phyloP scores from a whole-genome alignment of 2,113 vertebrate species.

The Clupea harengus region DNA sequence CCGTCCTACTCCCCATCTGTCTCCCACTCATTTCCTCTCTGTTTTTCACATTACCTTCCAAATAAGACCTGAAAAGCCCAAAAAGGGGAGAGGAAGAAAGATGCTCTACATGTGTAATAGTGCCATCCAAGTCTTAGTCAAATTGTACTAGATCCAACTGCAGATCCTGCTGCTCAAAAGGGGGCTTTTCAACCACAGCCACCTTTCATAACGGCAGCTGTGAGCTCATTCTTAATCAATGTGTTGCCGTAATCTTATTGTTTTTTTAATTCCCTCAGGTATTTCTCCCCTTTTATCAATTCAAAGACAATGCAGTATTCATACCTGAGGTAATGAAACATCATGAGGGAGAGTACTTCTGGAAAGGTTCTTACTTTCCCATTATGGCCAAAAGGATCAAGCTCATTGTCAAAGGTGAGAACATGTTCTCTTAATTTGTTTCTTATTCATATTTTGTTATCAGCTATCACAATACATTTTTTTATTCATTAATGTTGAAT shows the following conservation, averaged over 20 bases:
- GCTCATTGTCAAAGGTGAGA: not conserved
- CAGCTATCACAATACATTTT: not conserved
- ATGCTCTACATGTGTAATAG: too few relatives aligned
- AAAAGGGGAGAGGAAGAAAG: too few relatives aligned
- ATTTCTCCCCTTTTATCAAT: not conserved
- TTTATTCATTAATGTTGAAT: not conserved
- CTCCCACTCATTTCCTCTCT: too few relatives aligned
- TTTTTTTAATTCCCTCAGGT: not conserved
- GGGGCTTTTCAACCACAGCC: too few relatives aligned
- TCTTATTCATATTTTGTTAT: not conserved
- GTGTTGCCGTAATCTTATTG: not conserved
- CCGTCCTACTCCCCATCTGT: too few relatives aligned
- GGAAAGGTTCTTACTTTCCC: not conserved
- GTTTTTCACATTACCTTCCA: too few relatives aligned
- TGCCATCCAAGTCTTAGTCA: too few relatives aligned
- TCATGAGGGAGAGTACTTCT: not conserved
- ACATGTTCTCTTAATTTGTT: not conserved
- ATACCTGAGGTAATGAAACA: not conserved
- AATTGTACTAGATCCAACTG: not conserved
- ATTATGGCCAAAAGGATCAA: not conserved
- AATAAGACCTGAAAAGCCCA: too few relatives aligned
- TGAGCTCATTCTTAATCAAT: not conserved
- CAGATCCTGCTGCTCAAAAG: not conserved
- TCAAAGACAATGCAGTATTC: not conserved
- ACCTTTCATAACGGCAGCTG: not conserved